Evolutionary conservation across 2,888 invertebrate genomes (phyloP).

Genomic region (Drosophila multiciliata): DNA sequence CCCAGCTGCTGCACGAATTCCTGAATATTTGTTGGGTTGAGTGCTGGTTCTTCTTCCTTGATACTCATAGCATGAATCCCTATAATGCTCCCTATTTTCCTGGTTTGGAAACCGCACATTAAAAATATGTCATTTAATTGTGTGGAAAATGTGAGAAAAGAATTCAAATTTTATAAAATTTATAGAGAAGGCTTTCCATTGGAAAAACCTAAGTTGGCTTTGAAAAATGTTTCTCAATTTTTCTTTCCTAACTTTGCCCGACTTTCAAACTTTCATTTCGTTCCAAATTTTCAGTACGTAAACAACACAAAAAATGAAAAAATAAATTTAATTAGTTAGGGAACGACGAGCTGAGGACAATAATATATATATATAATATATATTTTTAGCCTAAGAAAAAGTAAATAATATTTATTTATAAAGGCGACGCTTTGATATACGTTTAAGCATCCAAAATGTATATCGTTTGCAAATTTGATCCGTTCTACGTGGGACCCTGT

Average conservation of each 20-base stretch:
- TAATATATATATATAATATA: neutral
- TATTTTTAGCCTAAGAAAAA: conserved; percentile 1
- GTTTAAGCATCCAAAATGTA: conserved; percentile 31
- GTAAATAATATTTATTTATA: neutral
- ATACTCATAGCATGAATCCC: no score
- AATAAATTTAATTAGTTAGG: neutral
- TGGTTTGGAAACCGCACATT: no score
- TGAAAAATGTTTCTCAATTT: no score
- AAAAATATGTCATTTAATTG: no score
- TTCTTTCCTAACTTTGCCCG: no score
- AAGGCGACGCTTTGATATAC: neutral
- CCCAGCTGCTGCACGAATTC: no score
- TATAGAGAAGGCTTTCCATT: no score
- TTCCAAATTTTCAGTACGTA: neutral
- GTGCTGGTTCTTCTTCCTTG: no score
- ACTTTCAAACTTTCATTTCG: neutral
- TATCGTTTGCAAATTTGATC: conserved; percentile 61
- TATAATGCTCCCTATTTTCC: no score
- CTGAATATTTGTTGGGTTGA: no score
- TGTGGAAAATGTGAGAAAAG: neutral
- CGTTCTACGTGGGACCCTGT: conserved; percentile 68
- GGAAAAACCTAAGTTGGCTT: neutral
- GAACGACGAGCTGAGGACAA: neutral
- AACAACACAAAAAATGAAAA: conserved; percentile 2
- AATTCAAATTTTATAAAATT: neutral